Percentiles rank a stretch among this genome's conserved stretches.
Evolutionary conservation across 1,140 invertebrate genomes (phyloP).

Genomic region (Neodiprion pinetum): DNA sequence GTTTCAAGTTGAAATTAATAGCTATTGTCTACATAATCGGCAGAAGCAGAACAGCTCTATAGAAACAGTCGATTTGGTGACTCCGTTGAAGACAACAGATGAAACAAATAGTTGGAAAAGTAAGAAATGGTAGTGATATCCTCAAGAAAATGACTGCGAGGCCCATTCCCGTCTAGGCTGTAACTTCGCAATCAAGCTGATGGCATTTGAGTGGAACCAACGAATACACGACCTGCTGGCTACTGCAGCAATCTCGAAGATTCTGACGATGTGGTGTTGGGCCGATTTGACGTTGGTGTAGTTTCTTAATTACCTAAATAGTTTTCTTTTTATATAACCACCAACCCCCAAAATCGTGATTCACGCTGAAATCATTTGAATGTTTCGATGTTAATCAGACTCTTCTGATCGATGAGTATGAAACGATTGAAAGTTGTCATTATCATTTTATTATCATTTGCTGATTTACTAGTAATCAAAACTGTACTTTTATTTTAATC

Average conservation of each 20-base stretch:
- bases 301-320: too few species aligned
- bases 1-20: too few species aligned
- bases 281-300: background rate
- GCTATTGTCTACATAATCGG: background rate
- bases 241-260: conserved; percentile 32
- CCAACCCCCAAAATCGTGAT: too few species aligned
- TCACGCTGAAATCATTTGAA: too few species aligned
- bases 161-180: background rate
- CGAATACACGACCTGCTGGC: conserved; percentile 27
- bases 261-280: conserved; percentile 26
- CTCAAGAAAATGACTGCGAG: conserved; percentile 15
- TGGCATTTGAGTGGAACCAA: background rate
- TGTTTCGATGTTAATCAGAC: too few species aligned
- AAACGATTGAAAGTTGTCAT: too few species aligned
- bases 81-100: conserved; percentile 23
- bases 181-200: background rate
- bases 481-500: too few species aligned
- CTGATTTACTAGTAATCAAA: too few species aligned
- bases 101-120: conserved; percentile 10
- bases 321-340: too few species aligned
- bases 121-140: conserved; percentile 20
- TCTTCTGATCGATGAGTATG: too few species aligned
- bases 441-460: too few species aligned
- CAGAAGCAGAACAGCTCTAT: conserved; percentile 9
- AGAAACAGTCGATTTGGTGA: conserved; percentile 37